These are phyloP conservation scores for Agonopterix heracliana DNA, from an alignment of 2,888 invertebrate genomes.

Conservation along the genomic window DNA sequence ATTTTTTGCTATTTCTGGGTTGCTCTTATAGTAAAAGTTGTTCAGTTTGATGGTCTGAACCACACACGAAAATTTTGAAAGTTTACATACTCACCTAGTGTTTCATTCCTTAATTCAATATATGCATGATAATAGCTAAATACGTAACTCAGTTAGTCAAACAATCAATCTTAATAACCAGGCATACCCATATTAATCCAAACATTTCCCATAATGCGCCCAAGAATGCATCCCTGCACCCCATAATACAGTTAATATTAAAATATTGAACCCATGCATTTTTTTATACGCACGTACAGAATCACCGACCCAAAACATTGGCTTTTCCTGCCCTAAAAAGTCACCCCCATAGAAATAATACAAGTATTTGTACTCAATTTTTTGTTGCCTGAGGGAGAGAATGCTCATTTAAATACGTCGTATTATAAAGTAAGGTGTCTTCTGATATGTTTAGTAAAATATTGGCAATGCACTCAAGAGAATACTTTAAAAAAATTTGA, in stretches of 20 bases:
- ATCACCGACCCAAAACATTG: conserved; percentile 63
- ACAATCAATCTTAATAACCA: conserved; percentile 3
- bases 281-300: conserved; percentile 42
- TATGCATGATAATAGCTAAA: not conserved
- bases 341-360: conserved; percentile 64
- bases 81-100: not conserved
- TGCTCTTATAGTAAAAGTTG: no score
- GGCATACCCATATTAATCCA: conserved; percentile 35
- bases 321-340: conserved; percentile 47
- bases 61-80: no score
- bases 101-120: not conserved
- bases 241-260: conserved; percentile 72
- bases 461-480: conserved; percentile 11
- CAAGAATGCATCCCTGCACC: conserved; percentile 54
- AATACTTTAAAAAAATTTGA: not conserved
- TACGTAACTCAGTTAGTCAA: not conserved
- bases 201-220: conserved; percentile 33
- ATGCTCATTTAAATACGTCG: conserved; percentile 51
- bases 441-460: conserved; percentile 16
- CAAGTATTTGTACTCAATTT: conserved; percentile 70
- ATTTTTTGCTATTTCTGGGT: no score
- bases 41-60: no score
- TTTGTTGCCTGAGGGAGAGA: conserved; percentile 40
- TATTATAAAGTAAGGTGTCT: conserved; percentile 39
- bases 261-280: conserved; percentile 74